Base-by-base conservation (phyloP, 2,113 vertebrate species). In the Sprattus sprattus region DNA sequence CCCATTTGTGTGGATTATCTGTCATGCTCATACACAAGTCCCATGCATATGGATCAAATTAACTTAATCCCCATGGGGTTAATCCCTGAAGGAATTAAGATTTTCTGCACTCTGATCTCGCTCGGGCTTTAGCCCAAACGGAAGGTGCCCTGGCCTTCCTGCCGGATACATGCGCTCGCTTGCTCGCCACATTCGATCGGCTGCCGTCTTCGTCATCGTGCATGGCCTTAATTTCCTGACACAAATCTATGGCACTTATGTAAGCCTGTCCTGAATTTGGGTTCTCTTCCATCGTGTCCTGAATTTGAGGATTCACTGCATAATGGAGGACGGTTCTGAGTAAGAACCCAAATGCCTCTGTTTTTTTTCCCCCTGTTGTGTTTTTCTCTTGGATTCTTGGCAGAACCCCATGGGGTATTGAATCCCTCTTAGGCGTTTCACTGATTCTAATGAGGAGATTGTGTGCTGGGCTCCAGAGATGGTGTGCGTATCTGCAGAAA, bases 31-130 rank as follows among this genome's bases (percentile, higher is more conserved):
- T 84, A 87, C 71, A 78, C 84, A 88, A 86, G 89, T 89, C 81
- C 85, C 89, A 86, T 92, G 87, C 92, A 91, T 92, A 90, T 86
- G 85, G 85, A 92, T 89, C 89, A 92, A 92, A 92, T 94, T 89
- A 93, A 88, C 89, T 88, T 88, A 87, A 93, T 89, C 89, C 89
- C 91, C 84, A 88, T 89, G 83, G 89, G 82, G 89, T 85, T 92
- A 92, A 94, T 92, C 90, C 84, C 11, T 88, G 88, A 88, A 88
- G 88, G 91, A 91, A 92, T 93, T 92, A 92, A 90, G 90, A 90
- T 92, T 92, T 90, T 45, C 86, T 80, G 86, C 82, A 80, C 85
- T 86, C 52, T 90, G 87, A 89, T 90, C 86, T 85, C 88, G 45
- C 81, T 75, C 81, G 82, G 81, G 44, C 57, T 50, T 32, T 39